Conservation (phyloP, 2,888 invertebrate species). For the Zaprionus obscuricornis region DNA sequence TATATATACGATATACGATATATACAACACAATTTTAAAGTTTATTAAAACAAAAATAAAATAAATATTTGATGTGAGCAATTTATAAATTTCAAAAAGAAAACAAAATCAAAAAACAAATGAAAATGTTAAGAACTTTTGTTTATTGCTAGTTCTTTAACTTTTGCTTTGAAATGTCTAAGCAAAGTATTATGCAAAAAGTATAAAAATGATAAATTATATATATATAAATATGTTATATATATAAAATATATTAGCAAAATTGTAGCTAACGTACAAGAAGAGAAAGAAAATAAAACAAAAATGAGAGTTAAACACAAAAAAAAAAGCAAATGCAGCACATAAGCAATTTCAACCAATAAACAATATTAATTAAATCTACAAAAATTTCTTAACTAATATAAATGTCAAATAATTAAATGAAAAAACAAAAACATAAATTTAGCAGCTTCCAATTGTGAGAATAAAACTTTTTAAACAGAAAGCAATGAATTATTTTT, state of each 20-base stretch:
- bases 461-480: conserved; percentile 18
- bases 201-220: conserved; percentile 39
- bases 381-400: conserved; percentile 27
- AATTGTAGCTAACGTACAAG: conserved; percentile 47
- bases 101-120: conserved; percentile 23
- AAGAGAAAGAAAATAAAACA: not conserved
- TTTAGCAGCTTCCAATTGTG: conserved; percentile 49
- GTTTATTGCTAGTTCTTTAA: conserved; percentile 63
- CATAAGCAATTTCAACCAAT: conserved; percentile 44
- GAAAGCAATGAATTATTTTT: conserved; percentile 15
- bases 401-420: conserved; percentile 47
- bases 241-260: conserved; percentile 45
- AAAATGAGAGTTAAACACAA: not conserved
- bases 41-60: conserved; percentile 8
- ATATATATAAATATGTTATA: conserved; percentile 39
- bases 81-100: conserved; percentile 49
- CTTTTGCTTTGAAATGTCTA: conserved; percentile 54
- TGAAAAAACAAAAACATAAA: conserved; percentile 19
- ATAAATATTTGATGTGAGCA: conserved; percentile 60
- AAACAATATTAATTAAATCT: conserved; percentile 12
- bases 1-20: conserved; percentile 18
- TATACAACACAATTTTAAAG: conserved; percentile 19
- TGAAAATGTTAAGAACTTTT: conserved; percentile 46
- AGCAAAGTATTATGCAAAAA: conserved; percentile 71
- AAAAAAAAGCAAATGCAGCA: conserved; percentile 31